Percentiles rank a stretch among this genome's conserved stretches.
Conservation (phyloP, 1,140 invertebrate genomes). For the Berghia stephanieae region DNA sequence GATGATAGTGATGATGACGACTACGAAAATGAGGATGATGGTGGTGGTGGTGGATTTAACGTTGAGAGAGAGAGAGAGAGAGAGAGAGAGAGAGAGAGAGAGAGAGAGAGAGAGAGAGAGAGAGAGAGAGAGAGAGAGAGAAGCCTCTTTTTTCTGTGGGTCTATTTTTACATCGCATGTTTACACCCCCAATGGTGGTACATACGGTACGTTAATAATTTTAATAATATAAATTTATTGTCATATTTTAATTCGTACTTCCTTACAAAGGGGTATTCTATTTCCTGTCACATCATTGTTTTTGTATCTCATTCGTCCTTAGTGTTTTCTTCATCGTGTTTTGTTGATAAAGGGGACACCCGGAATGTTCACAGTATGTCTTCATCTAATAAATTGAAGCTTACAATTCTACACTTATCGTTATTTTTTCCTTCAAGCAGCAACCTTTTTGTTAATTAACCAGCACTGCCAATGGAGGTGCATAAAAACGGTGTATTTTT, state of each 20-base stretch:
- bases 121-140: neutral
- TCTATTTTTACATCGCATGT: constrained; percentile 1
- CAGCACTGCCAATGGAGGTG: no score
- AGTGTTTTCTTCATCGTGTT: no score
- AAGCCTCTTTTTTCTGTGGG: neutral
- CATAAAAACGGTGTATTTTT: no score
- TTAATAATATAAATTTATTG: constrained; percentile 14
- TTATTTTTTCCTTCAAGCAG: no score
- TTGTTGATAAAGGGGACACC: no score
- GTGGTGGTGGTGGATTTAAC: neutral
- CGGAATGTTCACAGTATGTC: no score
- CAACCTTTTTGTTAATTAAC: no score
- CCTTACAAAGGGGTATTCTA: constrained; percentile 1
- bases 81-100: neutral
- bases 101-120: constrained; percentile 22
- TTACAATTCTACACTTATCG: no score
- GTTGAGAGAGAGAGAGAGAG: neutral
- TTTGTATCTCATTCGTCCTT: no score
- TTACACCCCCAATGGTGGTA: neutral
- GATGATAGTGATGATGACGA: neutral
- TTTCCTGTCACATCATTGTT: neutral
- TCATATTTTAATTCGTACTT: constrained; percentile 12
- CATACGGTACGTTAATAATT: no score
- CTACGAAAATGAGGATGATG: neutral
- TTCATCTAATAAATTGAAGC: no score